Evolutionary conservation across 1,140 invertebrate genomes (phyloP), one percentile per base, ranked within the genome.

Genomic region (Sinella curviseta): DNA sequence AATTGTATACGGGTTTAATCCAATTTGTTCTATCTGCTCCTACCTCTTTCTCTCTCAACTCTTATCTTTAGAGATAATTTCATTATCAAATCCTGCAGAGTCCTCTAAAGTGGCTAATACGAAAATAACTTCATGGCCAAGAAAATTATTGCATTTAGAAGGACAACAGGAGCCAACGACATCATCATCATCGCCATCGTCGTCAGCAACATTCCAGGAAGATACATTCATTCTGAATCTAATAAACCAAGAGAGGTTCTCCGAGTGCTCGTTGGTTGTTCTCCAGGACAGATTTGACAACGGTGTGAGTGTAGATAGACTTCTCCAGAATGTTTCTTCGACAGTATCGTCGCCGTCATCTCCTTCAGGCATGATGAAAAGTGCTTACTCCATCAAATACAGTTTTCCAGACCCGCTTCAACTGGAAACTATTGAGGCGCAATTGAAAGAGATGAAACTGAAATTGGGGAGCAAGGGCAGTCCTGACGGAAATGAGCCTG

Each of bases 311-410:
- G 65, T 70, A 30, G 26, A 30, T 30, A 31, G 30, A 31, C 57
- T 60, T 60, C 14, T 60, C n/a, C n/a, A n/a, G n/a, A n/a, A n/a
- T n/a, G n/a, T n/a, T 12, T 48, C 39, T 12, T 48, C 39, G 39
- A 8, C 39, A 48, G 39, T 48, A 20, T 48, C 39, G n/a, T n/a
- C n/a, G n/a, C n/a, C n/a, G n/a, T 48, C 39, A 14, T 14, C 65
- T 8, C n/a, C 65, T 17, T 8, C 65, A 30, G 28, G 24, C 14
- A 60, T 14, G 4, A 3, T n/a, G 8, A 70, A 70, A 33, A 70
- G 28, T n/a, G 65, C 31, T 70, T 70, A 70, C 65, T 70, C 65
- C 1, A 33, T 70, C 26, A 70, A 70, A 14, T 70, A 60, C 55
- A 60, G 8, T 26, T 60, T 60, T 60, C 55, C 55, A 4, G 8